phyloP scores from a whole-genome alignment of 2,888 invertebrate genomes.

The Periphyllus acericola region DNA sequence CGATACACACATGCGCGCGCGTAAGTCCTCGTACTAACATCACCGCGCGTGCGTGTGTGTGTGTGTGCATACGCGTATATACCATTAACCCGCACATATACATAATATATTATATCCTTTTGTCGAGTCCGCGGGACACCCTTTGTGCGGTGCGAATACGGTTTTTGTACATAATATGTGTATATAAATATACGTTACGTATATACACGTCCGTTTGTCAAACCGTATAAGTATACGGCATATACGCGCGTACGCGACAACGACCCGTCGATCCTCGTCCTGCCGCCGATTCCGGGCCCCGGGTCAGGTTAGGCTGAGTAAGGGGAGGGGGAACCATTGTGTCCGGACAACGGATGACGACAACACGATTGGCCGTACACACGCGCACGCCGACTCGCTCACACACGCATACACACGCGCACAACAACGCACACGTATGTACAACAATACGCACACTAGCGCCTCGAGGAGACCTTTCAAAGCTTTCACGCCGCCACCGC shows the following conservation, averaged over 20 bases:
- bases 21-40: background rate
- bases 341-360: slow-evolving; percentile 38
- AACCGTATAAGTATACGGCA: background rate
- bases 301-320: too few species aligned
- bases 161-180: slow-evolving; percentile 1
- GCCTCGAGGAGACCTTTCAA: slow-evolving; percentile 32
- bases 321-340: slow-evolving; percentile 34
- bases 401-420: background rate
- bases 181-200: background rate
- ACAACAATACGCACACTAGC: background rate
- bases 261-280: slow-evolving; percentile 11
- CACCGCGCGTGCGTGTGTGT: background rate
- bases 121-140: slow-evolving; percentile 39
- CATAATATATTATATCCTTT: slow-evolving; percentile 23
- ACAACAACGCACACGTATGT: too few species aligned
- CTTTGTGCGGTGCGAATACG: slow-evolving; percentile 19
- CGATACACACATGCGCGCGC: background rate
- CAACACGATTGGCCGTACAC: background rate
- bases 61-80: background rate
- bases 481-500: slow-evolving; percentile 35
- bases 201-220: slow-evolving; percentile 23
- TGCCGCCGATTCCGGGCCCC: background rate
- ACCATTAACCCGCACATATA: background rate
- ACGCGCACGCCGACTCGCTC: too few species aligned
- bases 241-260: background rate